These are phyloP conservation scores for Rhinella marina DNA, from an alignment of 2,797 vertebrate genomes.

Conservation along the genomic window DNA sequence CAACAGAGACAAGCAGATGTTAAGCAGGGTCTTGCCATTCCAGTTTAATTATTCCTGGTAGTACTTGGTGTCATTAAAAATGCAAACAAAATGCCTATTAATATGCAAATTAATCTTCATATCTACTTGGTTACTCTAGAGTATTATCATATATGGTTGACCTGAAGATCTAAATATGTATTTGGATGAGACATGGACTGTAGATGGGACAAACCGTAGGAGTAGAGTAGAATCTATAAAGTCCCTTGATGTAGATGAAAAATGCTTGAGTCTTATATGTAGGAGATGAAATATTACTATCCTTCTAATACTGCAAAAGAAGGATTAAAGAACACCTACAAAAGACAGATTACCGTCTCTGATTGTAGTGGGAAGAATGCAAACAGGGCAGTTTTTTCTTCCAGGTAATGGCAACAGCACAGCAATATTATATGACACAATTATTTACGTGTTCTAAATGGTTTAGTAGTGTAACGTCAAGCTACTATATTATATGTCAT, in stretches of 20 bases:
- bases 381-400: conserved; percentile 48
- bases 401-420: conserved; percentile 37
- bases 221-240: conserved; percentile 26
- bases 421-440: conserved; percentile 21
- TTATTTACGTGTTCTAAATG: neutral
- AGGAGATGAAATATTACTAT: conserved; percentile 53
- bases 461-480: neutral
- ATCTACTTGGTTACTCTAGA: conserved; percentile 22
- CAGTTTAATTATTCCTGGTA: conserved; percentile 52
- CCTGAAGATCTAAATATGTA: conserved; percentile 30
- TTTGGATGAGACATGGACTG: conserved; percentile 24
- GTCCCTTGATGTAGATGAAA: conserved; percentile 58
- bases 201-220: neutral
- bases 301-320: conserved; percentile 55
- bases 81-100: conserved; percentile 35
- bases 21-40: conserved; percentile 28
- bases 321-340: conserved; percentile 41
- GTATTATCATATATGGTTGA: conserved; percentile 52
- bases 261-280: conserved; percentile 12
- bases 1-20: conserved; percentile 45
- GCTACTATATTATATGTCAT: neutral
- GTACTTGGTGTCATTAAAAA: conserved; percentile 59
- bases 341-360: conserved; percentile 57
- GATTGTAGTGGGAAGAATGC: conserved; percentile 50
- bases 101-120: conserved; percentile 54